phyloP scores from a whole-genome alignment of 2,888 invertebrate species.

The Hemistola chrysoprasaria region DNA sequence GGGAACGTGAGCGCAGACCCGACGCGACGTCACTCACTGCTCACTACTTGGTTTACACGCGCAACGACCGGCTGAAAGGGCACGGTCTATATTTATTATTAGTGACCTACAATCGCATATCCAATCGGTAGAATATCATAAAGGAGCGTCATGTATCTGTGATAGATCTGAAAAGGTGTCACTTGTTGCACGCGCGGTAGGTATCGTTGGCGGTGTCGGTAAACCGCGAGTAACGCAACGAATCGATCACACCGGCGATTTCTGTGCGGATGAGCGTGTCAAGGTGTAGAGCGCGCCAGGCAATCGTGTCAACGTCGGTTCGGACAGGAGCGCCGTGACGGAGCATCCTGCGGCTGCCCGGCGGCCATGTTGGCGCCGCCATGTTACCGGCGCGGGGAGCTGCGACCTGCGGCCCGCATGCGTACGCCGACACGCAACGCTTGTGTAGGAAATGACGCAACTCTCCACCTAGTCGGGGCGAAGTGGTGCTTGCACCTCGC shows the following conservation, averaged over 20 bases:
- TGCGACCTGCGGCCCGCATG: conserved; percentile 76
- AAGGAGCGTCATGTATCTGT: conserved; percentile 53
- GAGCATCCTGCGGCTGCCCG: conserved; percentile 79
- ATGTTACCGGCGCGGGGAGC: conserved; percentile 78
- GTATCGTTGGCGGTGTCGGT: conserved; percentile 46
- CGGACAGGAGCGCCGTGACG: conserved; percentile 69
- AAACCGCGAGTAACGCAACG: conserved; percentile 49
- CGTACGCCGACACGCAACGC: conserved; percentile 75
- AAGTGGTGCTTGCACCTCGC: conserved; percentile 50
- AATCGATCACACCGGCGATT: conserved; percentile 62
- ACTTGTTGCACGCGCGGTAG: conserved; percentile 77
- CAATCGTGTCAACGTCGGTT: conserved; percentile 69
- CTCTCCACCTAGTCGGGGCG: conserved; percentile 43
- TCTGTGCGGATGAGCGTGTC: conserved; percentile 60
- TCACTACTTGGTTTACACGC: conserved; percentile 71
- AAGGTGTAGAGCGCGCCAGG: conserved; percentile 62
- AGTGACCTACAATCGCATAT: conserved; percentile 70
- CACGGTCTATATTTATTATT: conserved; percentile 78
- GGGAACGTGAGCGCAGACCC: conserved; percentile 68
- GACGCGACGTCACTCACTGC: conserved; percentile 62
- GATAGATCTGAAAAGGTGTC: conserved; percentile 56
- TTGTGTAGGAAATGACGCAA: conserved; percentile 64
- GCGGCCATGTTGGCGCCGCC: conserved; percentile 82
- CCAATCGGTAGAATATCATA: conserved; percentile 56
- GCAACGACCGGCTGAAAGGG: conserved; percentile 72